phyloP scores from a whole-genome alignment of 1,140 invertebrate genomes.

The Pectinophora gossypiella region DNA sequence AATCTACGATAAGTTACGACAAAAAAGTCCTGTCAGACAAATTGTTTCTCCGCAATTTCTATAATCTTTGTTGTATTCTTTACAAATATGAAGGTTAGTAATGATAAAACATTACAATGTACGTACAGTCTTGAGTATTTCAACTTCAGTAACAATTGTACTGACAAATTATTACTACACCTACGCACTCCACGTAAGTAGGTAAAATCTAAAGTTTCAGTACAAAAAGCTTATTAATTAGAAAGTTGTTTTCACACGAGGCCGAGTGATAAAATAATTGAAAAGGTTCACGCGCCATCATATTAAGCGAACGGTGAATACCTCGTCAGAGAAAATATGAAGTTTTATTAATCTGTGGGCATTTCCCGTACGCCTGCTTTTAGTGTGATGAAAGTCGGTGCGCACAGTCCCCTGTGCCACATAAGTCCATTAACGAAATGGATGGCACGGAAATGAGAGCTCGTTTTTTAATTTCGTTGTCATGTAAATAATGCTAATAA shows the following conservation, averaged over 20 bases:
- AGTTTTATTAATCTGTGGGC: conserved; percentile 60
- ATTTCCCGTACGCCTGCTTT: conserved; percentile 66
- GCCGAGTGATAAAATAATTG: background rate
- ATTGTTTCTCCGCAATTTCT: no score
- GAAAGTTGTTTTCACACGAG: background rate
- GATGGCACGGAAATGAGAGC: conserved; percentile 58
- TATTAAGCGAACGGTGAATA: conserved; percentile 13
- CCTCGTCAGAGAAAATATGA: conserved; percentile 35
- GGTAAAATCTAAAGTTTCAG: background rate
- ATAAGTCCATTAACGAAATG: conserved; percentile 72
- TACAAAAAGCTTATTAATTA: background rate
- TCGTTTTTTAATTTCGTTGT: conserved; percentile 67
- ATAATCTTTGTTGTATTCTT: no score
- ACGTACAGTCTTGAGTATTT: no score
- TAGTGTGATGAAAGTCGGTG: conserved; percentile 68
- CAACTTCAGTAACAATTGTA: no score
- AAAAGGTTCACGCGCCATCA: background rate
- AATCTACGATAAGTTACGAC: no score
- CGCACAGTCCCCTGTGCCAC: conserved; percentile 58
- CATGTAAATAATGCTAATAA: conserved; percentile 62
- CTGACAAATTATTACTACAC: no score
- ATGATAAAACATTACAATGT: no score
- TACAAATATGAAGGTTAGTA: no score
- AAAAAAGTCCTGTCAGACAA: no score
- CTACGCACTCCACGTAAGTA: background rate